These are phyloP conservation scores for Leucopsar rothschildi DNA, from an alignment of 2,113 vertebrate genomes.

Conservation along the genomic window DNA sequence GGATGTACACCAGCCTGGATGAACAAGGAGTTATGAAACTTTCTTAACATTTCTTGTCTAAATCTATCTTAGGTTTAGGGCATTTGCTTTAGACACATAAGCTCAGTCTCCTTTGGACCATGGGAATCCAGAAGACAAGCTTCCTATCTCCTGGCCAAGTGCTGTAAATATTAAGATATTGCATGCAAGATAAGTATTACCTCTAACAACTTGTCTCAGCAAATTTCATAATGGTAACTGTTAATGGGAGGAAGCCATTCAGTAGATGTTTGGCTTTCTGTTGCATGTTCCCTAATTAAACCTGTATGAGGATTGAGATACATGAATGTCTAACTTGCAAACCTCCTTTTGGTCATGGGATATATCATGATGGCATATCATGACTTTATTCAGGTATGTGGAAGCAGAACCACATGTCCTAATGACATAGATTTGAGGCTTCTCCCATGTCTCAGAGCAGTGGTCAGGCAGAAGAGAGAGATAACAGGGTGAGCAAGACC, in stretches of 20 bases:
- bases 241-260: neutral
- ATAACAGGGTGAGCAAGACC: neutral
- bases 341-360: neutral
- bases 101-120: neutral
- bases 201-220: neutral
- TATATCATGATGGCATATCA: neutral
- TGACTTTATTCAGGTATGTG: neutral
- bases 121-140: neutral
- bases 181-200: neutral
- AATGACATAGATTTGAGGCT: fast-evolving
- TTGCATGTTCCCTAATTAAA: neutral
- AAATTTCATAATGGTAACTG: neutral
- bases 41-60: neutral
- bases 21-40: neutral
- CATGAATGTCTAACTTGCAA: neutral
- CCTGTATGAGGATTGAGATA: neutral
- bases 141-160: neutral
- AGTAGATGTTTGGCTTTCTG: neutral
- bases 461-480: neutral
- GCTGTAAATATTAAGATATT: neutral
- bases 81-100: neutral
- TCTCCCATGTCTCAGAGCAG: neutral
- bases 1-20: neutral
- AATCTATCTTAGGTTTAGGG: neutral
- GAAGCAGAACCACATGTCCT: fast-evolving